Evolutionary conservation across 2,888 invertebrate genomes (phyloP).

Genomic region (Aspidiotus rigidus): DNA sequence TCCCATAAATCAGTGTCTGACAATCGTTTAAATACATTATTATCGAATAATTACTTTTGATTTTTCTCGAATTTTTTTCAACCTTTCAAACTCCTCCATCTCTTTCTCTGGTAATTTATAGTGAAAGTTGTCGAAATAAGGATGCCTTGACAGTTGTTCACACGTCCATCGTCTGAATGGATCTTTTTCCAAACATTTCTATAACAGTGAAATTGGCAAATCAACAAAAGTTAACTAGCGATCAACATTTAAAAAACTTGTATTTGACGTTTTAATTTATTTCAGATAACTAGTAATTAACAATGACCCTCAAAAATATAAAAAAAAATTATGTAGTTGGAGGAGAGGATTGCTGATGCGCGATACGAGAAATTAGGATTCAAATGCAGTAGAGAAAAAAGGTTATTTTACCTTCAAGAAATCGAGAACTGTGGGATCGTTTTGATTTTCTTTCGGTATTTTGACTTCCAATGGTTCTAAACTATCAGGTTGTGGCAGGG

Average conservation of each 20-base stretch:
- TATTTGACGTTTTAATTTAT: no score
- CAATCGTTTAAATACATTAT: no score
- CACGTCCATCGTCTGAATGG: conserved; percentile 85
- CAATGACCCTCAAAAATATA: no score
- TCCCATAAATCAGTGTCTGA: no score
- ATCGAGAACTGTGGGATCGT: conserved; percentile 61
- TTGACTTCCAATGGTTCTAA: conserved; percentile 76
- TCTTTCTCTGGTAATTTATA: conserved; percentile 62
- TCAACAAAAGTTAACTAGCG: conserved; percentile 33
- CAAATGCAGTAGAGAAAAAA: no score
- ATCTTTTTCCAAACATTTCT: conserved; percentile 94
- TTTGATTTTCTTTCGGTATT: conserved; percentile 60
- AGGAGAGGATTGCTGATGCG: no score
- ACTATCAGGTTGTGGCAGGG: conserved; percentile 80
- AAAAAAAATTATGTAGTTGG: no score
- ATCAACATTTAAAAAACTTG: no score
- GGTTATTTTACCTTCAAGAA: conserved; percentile 61
- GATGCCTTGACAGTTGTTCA: conserved; percentile 78
- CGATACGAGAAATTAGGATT: no score
- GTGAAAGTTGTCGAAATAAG: conserved; percentile 82
- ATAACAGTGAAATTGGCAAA: conserved; percentile 40
- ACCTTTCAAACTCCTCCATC: conserved; percentile 52
- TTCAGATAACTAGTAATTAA: no score
- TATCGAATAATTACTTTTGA: conserved; percentile 51
- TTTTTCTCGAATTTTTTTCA: conserved; percentile 51